Conservation (phyloP, 2,797 vertebrate species). For the Hyperoplus immaculatus region DNA sequence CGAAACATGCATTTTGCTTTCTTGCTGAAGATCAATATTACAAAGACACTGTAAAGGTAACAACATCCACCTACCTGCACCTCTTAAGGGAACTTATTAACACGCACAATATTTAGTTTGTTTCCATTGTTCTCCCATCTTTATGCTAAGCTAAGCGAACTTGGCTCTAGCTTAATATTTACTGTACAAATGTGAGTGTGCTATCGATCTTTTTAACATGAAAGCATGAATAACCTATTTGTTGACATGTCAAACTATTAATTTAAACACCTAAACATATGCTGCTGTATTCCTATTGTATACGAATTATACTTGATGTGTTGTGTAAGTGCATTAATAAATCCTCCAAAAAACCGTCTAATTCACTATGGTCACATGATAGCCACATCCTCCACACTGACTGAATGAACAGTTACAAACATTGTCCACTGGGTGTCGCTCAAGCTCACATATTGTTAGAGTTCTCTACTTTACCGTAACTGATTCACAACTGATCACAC, state of each 20-base stretch:
- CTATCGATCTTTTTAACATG: neutral
- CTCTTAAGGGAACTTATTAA: neutral
- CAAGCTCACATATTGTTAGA: constrained; percentile 23
- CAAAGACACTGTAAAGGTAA: neutral
- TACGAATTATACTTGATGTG: neutral
- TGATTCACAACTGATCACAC: neutral
- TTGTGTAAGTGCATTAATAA: constrained; percentile 36
- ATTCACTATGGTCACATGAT: neutral
- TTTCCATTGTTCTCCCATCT: neutral
- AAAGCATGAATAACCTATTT: neutral
- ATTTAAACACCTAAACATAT: constrained; percentile 2
- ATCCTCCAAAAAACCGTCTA: neutral
- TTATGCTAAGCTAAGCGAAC: neutral
- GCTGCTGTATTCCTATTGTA: constrained; percentile 3
- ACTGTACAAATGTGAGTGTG: neutral
- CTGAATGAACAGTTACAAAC: constrained; percentile 4
- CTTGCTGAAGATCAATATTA: neutral
- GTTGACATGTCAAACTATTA: neutral
- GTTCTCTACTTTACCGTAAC: neutral
- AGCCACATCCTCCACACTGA: neutral
- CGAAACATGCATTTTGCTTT: neutral
- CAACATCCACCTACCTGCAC: neutral
- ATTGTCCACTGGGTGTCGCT: constrained; percentile 65
- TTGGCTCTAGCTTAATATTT: neutral
- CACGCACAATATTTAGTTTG: no score